These are phyloP conservation scores for Polydrusus cervinus DNA, from an alignment of 2,888 invertebrate genomes.

Conservation along the genomic window DNA sequence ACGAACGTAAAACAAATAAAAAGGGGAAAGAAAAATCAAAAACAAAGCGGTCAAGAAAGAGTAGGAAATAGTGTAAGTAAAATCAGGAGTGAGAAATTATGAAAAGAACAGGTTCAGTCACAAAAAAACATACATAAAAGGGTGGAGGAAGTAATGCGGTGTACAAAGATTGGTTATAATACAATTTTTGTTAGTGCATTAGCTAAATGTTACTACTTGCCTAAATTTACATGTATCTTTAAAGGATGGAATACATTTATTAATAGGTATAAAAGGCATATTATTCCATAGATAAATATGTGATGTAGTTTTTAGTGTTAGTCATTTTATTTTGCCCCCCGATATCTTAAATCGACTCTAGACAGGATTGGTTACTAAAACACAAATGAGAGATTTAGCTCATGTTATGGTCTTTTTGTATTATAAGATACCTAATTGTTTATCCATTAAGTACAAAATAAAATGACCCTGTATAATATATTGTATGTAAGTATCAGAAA, in stretches of 20 bases:
- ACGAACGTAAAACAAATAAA: constrained; percentile 66
- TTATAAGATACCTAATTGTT: too few species aligned
- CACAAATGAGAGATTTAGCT: too few species aligned
- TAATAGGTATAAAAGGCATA: constrained; percentile 46
- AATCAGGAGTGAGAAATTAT: constrained; percentile 41
- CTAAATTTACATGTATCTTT: constrained; percentile 46
- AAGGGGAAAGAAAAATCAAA: constrained; percentile 61
- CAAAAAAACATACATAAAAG: constrained; percentile 47
- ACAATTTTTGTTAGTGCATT: constrained; percentile 33
- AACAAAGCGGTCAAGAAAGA: constrained; percentile 48
- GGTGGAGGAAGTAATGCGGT: constrained; percentile 48
- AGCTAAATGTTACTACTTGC: constrained; percentile 29
- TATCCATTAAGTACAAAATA: too few species aligned
- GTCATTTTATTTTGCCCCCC: constrained; percentile 18
- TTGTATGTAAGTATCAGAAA: constrained; percentile 6
- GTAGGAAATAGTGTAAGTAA: constrained; percentile 54
- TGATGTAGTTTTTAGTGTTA: constrained; percentile 8
- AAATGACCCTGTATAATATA: constrained; percentile 13
- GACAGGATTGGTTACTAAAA: too few species aligned
- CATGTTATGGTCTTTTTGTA: too few species aligned
- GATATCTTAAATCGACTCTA: too few species aligned
- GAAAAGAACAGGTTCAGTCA: constrained; percentile 11
- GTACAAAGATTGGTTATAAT: constrained; percentile 42
- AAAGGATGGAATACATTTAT: constrained; percentile 53
- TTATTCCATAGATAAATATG: constrained; percentile 6